phyloP scores from a whole-genome alignment of 2,113 vertebrate species.

The Saccopteryx leptura region DNA sequence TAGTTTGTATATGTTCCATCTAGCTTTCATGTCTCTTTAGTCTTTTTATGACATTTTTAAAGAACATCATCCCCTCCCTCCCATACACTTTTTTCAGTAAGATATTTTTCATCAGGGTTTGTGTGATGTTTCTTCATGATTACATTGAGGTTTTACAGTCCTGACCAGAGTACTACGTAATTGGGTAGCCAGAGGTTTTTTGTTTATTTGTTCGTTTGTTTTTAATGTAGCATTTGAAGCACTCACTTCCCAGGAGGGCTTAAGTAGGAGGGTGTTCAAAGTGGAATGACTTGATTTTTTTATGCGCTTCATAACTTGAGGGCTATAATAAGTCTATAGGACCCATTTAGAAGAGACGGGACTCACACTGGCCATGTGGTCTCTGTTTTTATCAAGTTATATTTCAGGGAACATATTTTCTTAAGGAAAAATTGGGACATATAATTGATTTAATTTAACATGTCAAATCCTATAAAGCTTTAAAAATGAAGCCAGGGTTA shows the following conservation, averaged over 20 bases:
- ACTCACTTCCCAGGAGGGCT: neutral
- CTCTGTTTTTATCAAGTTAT: slow-evolving; percentile 57
- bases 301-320: slow-evolving; percentile 43
- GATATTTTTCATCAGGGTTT: neutral
- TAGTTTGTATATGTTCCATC: neutral
- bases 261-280: neutral
- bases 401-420: slow-evolving; percentile 70
- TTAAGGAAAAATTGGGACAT: slow-evolving; percentile 59
- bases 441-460: slow-evolving; percentile 60
- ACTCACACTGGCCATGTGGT: neutral
- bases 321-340: slow-evolving; percentile 20
- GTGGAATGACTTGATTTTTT: slow-evolving; percentile 30
- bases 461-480: slow-evolving; percentile 59
- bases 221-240: neutral
- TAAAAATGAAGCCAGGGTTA: slow-evolving; percentile 56
- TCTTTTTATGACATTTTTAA: neutral
- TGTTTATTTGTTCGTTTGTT: neutral
- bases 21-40: neutral
- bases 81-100: neutral
- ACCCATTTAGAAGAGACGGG: slow-evolving; percentile 46
- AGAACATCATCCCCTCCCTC: neutral
- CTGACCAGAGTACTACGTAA: neutral
- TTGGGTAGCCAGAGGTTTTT: neutral
- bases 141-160: neutral
- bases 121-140: neutral